Evolutionary conservation across 2,113 vertebrate species (phyloP).

Genomic region (Alethe castanea): DNA sequence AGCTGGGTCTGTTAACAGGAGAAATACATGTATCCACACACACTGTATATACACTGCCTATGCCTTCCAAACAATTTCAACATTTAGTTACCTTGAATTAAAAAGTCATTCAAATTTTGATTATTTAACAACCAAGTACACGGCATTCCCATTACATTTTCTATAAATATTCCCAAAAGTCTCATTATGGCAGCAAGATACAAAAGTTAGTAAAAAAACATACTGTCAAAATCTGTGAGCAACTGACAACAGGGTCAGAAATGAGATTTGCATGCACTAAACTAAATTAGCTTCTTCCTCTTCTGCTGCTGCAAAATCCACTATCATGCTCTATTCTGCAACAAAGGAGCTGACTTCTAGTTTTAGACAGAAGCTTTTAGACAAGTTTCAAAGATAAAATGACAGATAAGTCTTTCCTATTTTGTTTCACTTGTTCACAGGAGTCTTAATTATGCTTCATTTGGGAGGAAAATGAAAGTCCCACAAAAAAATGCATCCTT

Average conservation of each 20-base stretch:
- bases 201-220: neutral
- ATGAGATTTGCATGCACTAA: neutral
- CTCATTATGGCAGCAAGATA: neutral
- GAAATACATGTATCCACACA: neutral
- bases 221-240: neutral
- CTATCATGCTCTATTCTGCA: neutral
- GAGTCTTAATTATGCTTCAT: neutral
- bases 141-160: neutral
- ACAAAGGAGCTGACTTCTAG: neutral
- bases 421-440: neutral
- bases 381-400: neutral
- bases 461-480: neutral
- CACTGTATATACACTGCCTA: neutral
- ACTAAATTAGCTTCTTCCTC: neutral
- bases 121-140: neutral
- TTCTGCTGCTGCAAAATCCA: neutral
- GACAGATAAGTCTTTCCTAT: neutral
- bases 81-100: neutral
- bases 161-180: neutral
- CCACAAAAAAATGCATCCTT: neutral
- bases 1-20: neutral
- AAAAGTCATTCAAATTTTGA: neutral
- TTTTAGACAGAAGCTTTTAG: neutral
- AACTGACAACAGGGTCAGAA: neutral
- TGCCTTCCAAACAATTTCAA: neutral